Evolutionary conservation across 2,888 invertebrate genomes (phyloP).

Genomic region (Pocota personata): DNA sequence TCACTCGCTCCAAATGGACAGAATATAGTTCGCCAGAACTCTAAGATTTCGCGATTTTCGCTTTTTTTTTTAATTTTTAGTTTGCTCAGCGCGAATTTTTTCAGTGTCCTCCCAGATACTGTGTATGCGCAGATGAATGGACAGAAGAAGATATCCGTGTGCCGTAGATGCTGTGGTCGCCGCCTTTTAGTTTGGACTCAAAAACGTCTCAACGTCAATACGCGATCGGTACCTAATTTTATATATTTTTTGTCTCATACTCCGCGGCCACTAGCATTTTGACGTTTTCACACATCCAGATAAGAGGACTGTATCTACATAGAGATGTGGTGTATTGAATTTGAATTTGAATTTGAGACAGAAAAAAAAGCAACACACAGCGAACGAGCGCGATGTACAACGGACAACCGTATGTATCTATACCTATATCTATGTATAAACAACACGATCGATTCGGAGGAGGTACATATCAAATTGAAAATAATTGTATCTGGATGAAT

Average conservation of each 20-base stretch:
- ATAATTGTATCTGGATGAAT: slow-evolving; percentile 70
- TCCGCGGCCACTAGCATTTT: slow-evolving; percentile 58
- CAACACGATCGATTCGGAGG: slow-evolving; percentile 47
- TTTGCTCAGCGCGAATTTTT: slow-evolving; percentile 53
- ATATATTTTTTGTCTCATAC: slow-evolving; percentile 71
- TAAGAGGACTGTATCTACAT: slow-evolving; percentile 48
- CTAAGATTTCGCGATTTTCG: slow-evolving; percentile 40
- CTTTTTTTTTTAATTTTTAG: slow-evolving; percentile 27
- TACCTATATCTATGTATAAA: slow-evolving; percentile 6
- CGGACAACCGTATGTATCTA: not conserved
- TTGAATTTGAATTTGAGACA: slow-evolving; percentile 66
- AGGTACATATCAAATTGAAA: slow-evolving; percentile 65
- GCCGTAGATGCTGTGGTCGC: slow-evolving; percentile 54
- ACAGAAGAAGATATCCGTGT: slow-evolving; percentile 60
- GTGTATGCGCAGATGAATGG: slow-evolving; percentile 41
- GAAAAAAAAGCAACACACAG: slow-evolving; percentile 20
- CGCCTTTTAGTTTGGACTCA: slow-evolving; percentile 69
- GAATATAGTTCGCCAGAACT: slow-evolving; percentile 50
- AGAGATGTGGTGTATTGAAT: slow-evolving; percentile 58
- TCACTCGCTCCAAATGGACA: slow-evolving; percentile 47
- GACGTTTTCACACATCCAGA: slow-evolving; percentile 72
- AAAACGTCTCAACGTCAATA: slow-evolving; percentile 64
- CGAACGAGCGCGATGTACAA: slow-evolving; percentile 30
- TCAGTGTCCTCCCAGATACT: slow-evolving; percentile 35
- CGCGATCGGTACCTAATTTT: slow-evolving; percentile 72